These are phyloP conservation scores for Troglohyphantes excavatus DNA, from an alignment of 2,888 invertebrate genomes.

Conservation along the genomic window DNA sequence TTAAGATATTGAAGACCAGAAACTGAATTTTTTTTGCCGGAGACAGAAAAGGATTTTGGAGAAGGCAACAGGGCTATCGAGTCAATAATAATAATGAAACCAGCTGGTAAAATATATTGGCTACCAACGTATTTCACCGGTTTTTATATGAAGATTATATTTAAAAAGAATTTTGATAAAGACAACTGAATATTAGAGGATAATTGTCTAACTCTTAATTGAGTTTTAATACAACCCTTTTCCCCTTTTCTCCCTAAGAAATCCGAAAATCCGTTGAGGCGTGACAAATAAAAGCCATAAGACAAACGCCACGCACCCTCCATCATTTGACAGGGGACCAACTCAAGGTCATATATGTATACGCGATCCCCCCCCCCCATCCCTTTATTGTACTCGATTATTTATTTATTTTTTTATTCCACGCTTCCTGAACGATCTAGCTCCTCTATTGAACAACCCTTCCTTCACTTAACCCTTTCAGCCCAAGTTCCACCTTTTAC, in stretches of 20 bases:
- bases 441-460: slow-evolving; percentile 72
- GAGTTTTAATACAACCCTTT: neutral
- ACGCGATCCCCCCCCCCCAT: slow-evolving; percentile 70
- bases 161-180: too few relatives aligned
- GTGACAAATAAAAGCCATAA: slow-evolving; percentile 57
- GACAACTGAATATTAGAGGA: too few relatives aligned
- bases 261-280: slow-evolving; percentile 65
- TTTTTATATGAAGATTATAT: too few relatives aligned
- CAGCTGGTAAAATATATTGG: too few relatives aligned
- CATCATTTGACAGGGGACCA: slow-evolving; percentile 65
- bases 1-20: too few relatives aligned
- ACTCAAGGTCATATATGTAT: slow-evolving; percentile 74
- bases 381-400: slow-evolving; percentile 61
- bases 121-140: too few relatives aligned
- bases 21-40: too few relatives aligned
- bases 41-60: too few relatives aligned
- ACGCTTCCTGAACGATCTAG: slow-evolving; percentile 75
- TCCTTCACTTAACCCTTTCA: slow-evolving; percentile 78
- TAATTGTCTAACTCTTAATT: neutral
- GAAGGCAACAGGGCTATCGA: too few relatives aligned
- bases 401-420: slow-evolving; percentile 62
- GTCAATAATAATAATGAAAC: too few relatives aligned
- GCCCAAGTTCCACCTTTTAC: slow-evolving; percentile 70
- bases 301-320: slow-evolving; percentile 67
- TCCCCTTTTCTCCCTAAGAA: neutral